These are phyloP conservation scores for Cerceris ruficornis DNA, from an alignment of 2,888 invertebrate genomes.

Conservation along the genomic window DNA sequence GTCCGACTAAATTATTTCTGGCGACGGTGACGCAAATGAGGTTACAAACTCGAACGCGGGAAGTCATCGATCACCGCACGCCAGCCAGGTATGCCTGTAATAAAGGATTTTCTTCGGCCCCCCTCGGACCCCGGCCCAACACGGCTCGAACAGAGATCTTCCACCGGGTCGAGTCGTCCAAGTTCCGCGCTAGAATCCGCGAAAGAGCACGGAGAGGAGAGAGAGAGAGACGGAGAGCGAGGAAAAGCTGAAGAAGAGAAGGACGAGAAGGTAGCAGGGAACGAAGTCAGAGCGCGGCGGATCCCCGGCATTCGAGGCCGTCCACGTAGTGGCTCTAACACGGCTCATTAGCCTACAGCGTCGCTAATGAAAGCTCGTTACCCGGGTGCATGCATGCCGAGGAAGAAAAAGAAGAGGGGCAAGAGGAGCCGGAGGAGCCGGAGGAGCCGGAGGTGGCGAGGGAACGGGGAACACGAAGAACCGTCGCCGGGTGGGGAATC, in stretches of 20 bases:
- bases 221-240: slow-evolving; percentile 2
- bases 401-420: slow-evolving; percentile 46
- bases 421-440: not conserved
- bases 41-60: no score
- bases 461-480: slow-evolving; percentile 55
- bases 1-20: no score
- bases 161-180: no score
- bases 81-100: no score
- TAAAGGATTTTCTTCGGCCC: no score
- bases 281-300: slow-evolving; percentile 47
- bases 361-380: slow-evolving; percentile 82
- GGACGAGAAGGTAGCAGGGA: slow-evolving; percentile 11
- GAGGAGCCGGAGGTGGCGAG: slow-evolving; percentile 11
- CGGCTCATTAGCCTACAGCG: slow-evolving; percentile 81
- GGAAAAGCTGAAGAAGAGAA: not conserved
- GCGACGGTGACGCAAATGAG: no score
- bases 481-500: slow-evolving; percentile 51
- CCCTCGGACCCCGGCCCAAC: no score
- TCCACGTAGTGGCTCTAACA: slow-evolving; percentile 69
- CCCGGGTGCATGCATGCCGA: slow-evolving; percentile 73
- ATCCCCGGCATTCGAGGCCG: slow-evolving; percentile 57
- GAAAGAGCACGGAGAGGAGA: not conserved
- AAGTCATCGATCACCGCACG: no score
- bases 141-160: no score
- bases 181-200: no score